Percentiles rank a stretch among this genome's conserved stretches.
Evolutionary conservation across 2,888 invertebrate genomes (phyloP).

Genomic region (Masnerella sp.): DNA sequence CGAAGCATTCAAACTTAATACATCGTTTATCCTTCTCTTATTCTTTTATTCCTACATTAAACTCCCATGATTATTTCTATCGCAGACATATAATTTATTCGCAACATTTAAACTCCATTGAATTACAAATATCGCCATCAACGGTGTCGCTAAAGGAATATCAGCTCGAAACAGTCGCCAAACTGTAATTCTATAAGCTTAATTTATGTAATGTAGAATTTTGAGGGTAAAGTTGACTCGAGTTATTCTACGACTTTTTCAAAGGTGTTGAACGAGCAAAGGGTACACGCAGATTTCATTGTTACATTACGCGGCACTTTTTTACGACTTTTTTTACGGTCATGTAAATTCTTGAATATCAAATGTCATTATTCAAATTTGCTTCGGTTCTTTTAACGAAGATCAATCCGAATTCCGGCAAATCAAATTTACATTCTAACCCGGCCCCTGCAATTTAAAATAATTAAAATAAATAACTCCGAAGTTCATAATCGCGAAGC

Average conservation of each 20-base stretch:
- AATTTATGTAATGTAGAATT: conserved; percentile 5
- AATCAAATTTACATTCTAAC: too few species aligned
- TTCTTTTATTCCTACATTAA: conserved; percentile 29
- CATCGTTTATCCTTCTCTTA: conserved; percentile 10
- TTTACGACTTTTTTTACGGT: too few species aligned
- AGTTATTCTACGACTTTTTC: too few species aligned
- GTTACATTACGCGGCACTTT: too few species aligned
- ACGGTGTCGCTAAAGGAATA: conserved; percentile 15
- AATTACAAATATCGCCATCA: conserved; percentile 40
- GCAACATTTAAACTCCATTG: conserved; percentile 40
- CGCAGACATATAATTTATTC: conserved; percentile 47
- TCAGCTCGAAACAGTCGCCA: neutral
- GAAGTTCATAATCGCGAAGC: conserved; percentile 4
- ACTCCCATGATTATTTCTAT: conserved; percentile 43
- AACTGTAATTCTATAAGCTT: neutral
- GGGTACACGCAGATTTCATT: too few species aligned
- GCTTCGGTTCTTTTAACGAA: too few species aligned
- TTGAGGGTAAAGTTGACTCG: neutral
- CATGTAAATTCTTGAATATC: too few species aligned
- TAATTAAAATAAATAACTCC: neutral
- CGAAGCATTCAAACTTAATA: conserved; percentile 45
- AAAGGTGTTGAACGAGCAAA: too few species aligned
- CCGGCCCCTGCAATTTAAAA: too few species aligned
- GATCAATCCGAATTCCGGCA: too few species aligned
- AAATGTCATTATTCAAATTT: too few species aligned